These are phyloP conservation scores for Campoplex nolae DNA, from an alignment of 2,888 invertebrate genomes.

Conservation along the genomic window DNA sequence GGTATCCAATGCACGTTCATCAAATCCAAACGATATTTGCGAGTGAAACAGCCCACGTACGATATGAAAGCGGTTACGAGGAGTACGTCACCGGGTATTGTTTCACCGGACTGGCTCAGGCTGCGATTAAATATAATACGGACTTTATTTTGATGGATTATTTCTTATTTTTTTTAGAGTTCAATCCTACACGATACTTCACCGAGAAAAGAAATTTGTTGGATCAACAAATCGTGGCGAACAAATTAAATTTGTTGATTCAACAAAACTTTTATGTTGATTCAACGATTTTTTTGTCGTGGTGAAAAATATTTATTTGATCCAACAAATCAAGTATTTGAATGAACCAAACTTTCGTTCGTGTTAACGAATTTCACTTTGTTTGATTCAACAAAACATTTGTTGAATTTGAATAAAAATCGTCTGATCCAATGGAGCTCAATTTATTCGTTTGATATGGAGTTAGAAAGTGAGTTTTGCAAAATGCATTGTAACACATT, in stretches of 20 bases:
- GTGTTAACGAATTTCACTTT: too few species aligned
- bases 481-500: background rate
- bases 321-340: too few species aligned
- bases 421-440: background rate
- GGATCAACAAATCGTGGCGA: too few species aligned
- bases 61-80: slow-evolving; percentile 97
- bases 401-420: background rate
- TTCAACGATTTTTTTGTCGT: too few species aligned
- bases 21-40: slow-evolving; percentile 92
- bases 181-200: too few species aligned
- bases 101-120: slow-evolving; percentile 89
- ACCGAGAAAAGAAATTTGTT: too few species aligned
- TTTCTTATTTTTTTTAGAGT: background rate
- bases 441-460: background rate
- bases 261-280: too few species aligned
- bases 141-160: background rate
- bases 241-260: too few species aligned
- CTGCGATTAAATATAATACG: slow-evolving; percentile 79
- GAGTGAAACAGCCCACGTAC: slow-evolving; percentile 97
- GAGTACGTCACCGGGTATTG: slow-evolving; percentile 95
- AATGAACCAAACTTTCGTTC: too few species aligned
- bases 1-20: slow-evolving; percentile 93
- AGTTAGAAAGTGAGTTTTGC: background rate
- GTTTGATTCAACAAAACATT: too few species aligned
- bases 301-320: too few species aligned